These are phyloP conservation scores for Philonicus albiceps DNA, from an alignment of 2,888 invertebrate species.

Conservation along the genomic window DNA sequence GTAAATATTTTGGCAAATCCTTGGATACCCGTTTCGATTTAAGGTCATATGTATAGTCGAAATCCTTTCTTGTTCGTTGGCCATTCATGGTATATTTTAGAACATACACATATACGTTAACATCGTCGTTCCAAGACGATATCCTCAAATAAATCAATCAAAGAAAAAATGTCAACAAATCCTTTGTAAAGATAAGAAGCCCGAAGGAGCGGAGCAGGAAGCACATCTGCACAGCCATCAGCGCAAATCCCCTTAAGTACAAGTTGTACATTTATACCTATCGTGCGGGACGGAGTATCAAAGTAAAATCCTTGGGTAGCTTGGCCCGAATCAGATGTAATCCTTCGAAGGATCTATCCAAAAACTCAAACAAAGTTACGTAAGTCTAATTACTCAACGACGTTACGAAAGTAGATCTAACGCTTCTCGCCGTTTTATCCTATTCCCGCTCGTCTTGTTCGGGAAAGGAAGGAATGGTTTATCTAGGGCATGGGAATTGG, in stretches of 20 bases:
- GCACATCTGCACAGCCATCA: conserved; percentile 36
- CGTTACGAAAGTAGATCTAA: neutral
- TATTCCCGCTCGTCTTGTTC: neutral
- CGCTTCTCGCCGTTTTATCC: neutral
- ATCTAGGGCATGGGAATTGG: neutral
- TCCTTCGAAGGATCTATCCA: conserved; percentile 36
- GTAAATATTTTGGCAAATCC: neutral
- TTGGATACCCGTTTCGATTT: neutral
- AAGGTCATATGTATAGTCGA: neutral
- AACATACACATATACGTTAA: neutral
- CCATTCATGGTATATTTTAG: neutral
- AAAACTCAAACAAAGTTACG: conserved; percentile 40
- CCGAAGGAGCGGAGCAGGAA: neutral
- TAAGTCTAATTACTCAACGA: conserved; percentile 40
- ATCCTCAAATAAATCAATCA: conserved; percentile 28
- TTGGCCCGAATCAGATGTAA: conserved; percentile 38
- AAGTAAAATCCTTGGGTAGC: conserved; percentile 35
- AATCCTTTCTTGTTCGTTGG: neutral
- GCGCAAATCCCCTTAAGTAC: conserved; percentile 28
- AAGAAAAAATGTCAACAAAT: conserved; percentile 36
- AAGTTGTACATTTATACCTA: conserved; percentile 31
- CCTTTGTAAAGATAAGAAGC: conserved; percentile 9
- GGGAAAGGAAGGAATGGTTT: neutral
- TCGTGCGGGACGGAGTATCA: conserved; percentile 7
- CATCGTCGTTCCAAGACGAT: neutral